A percentile compares a stretch with the other conserved stretches of the same genome.
These are phyloP conservation scores for Anomalospiza imberbis DNA, from an alignment of 2,797 vertebrate genomes.

Conservation along the genomic window DNA sequence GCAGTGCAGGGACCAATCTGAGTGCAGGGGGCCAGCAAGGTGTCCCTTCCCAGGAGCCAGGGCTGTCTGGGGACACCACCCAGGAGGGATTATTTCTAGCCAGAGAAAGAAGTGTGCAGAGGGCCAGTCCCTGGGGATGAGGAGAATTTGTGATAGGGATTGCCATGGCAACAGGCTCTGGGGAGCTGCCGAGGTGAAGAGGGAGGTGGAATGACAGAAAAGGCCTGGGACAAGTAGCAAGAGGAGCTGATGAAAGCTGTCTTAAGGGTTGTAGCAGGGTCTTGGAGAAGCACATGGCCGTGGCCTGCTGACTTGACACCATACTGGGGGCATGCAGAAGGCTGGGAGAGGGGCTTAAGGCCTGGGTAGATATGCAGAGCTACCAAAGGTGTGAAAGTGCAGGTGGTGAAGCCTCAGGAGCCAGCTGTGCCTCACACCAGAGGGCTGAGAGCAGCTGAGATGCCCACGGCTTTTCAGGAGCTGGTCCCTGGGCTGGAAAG, in stretches of 20 bases:
- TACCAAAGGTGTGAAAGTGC: background rate
- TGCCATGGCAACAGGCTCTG: background rate
- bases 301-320: background rate
- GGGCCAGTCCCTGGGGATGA: background rate
- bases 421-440: background rate
- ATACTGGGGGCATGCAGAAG: background rate
- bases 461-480: rapidly evolving
- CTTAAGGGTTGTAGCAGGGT: background rate
- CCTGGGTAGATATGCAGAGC: background rate
- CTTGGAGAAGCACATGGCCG: rapidly evolving
- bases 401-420: background rate
- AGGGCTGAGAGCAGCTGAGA: background rate
- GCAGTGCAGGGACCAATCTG: rapidly evolving
- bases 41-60: rapidly evolving
- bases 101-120: background rate
- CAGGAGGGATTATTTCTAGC: background rate
- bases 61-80: too few species aligned
- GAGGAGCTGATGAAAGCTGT: background rate
- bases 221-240: background rate
- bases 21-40: rapidly evolving
- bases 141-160: background rate
- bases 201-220: background rate
- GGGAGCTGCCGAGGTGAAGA: background rate
- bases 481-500: rapidly evolving
- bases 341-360: background rate